Conservation (phyloP, 2,113 vertebrate species). For the Bothrops jararaca region DNA sequence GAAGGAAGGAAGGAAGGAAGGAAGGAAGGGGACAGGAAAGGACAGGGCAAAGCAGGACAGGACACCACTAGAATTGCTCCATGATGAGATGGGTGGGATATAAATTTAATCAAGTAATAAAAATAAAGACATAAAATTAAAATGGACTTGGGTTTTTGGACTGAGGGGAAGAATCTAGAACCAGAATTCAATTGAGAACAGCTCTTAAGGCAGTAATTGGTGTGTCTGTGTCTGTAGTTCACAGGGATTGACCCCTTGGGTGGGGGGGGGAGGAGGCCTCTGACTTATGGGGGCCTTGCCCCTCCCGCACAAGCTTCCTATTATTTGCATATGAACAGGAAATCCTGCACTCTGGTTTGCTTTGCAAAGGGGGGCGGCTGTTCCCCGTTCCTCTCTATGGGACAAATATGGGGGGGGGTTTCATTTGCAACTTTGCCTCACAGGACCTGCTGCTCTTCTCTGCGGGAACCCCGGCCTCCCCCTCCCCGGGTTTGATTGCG, state of each 20-base stretch:
- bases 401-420: not conserved
- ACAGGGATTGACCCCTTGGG: not conserved
- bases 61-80: not conserved
- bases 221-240: not conserved
- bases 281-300: not conserved
- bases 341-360: rapidly evolving
- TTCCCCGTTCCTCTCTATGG: not conserved
- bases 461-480: not conserved
- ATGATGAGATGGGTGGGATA: not conserved
- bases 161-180: not conserved
- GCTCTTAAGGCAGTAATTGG: not conserved
- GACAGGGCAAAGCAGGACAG: no score
- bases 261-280: not conserved
- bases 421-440: not conserved
- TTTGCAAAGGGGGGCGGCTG: not conserved
- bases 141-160: not conserved
- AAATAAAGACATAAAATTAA: not conserved
- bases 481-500: no score
- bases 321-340: not conserved
- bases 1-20: no score
- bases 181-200: not conserved
- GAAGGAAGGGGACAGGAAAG: no score
- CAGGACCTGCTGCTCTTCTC: not conserved
- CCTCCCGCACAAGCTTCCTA: not conserved
- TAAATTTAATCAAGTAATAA: not conserved